Percentiles rank a stretch among this genome's conserved stretches.
These are phyloP conservation scores for Desoria tigrina DNA, from an alignment of 2,888 invertebrate genomes.

Conservation along the genomic window DNA sequence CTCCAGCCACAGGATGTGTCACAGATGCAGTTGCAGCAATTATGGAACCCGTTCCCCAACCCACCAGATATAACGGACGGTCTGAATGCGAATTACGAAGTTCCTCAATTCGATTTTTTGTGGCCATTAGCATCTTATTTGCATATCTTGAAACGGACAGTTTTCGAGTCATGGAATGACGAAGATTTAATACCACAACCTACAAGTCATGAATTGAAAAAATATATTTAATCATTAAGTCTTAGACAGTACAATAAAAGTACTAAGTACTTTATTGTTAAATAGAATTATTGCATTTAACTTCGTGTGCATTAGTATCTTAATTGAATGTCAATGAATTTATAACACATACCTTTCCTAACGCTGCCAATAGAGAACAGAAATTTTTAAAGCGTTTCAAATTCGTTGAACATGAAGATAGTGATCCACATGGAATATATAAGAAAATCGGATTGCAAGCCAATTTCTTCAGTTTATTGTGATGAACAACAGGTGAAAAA, in stretches of 20 bases:
- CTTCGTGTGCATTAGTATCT: too few relatives aligned
- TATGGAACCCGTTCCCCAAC: constrained; percentile 74
- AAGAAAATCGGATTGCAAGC: constrained; percentile 70
- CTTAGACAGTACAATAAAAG: too few relatives aligned
- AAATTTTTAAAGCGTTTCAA: constrained; percentile 37
- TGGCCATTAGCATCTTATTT: constrained; percentile 65
- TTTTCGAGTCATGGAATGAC: too few relatives aligned
- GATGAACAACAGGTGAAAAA: constrained; percentile 62
- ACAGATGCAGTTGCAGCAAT: constrained; percentile 64
- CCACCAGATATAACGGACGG: constrained; percentile 73
- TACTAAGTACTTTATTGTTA: too few relatives aligned
- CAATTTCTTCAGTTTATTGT: constrained; percentile 69
- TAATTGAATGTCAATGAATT: too few relatives aligned
- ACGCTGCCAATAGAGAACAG: constrained; percentile 33
- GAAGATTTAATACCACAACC: constrained; percentile 6
- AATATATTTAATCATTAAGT: too few relatives aligned
- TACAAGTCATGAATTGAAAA: too few relatives aligned
- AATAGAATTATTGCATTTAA: too few relatives aligned
- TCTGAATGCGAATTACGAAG: constrained; percentile 67
- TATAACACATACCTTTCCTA: constrained; percentile 45
- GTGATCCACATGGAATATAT: constrained; percentile 64
- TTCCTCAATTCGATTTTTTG: constrained; percentile 72
- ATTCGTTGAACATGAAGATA: constrained; percentile 20
- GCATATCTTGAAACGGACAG: constrained; percentile 55
- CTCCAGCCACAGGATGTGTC: constrained; percentile 64